Conservation (phyloP, 2,888 invertebrate genomes). For the Mactromeris polynyma region DNA sequence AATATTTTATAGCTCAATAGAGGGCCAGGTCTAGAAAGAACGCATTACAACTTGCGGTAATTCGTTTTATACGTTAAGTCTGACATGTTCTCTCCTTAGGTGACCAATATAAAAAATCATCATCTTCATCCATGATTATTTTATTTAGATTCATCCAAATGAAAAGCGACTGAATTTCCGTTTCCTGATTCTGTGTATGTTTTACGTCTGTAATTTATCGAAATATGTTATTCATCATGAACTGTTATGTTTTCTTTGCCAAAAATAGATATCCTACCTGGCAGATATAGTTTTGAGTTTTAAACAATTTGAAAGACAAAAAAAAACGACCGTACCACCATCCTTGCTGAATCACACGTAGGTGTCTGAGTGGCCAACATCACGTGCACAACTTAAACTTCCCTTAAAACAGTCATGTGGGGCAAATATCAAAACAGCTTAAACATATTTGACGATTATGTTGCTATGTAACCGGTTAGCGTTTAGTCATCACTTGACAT, state of each 20-base stretch:
- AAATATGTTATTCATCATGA: neutral
- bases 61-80: no score
- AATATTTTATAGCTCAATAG: no score
- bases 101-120: no score
- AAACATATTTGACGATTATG: no score
- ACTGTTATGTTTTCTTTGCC: neutral
- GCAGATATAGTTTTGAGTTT: neutral
- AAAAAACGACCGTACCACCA: neutral
- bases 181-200: neutral
- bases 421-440: no score
- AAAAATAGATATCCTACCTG: neutral
- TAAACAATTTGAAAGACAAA: neutral
- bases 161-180: neutral
- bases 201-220: neutral
- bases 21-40: no score
- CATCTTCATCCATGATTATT: neutral
- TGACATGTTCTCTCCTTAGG: no score
- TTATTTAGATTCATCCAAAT: neutral
- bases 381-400: neutral
- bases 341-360: neutral
- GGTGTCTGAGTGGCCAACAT: neutral
- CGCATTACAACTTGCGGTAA: no score
- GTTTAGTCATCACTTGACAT: no score
- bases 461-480: no score
- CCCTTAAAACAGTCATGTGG: no score